phyloP scores from a whole-genome alignment of 2,888 invertebrate genomes.

The Rhingia rostrata region DNA sequence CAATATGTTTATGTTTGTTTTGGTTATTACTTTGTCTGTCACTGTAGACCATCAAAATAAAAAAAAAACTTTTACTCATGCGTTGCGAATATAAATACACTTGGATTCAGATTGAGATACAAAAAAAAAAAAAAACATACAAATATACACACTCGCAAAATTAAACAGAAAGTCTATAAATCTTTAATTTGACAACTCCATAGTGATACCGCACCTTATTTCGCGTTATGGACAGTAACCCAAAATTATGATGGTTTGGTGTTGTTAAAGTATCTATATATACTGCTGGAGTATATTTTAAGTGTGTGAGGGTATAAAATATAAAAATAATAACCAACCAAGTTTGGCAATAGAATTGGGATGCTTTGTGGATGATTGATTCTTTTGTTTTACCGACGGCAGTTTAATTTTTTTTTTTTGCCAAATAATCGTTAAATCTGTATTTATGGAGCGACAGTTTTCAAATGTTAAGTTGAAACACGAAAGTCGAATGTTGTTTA shows the following conservation, averaged over 20 bases:
- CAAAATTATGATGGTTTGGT: constrained; percentile 49
- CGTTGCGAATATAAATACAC: constrained; percentile 36
- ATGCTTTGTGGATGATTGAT: too few relatives aligned
- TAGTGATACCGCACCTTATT: constrained; percentile 39
- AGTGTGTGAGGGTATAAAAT: constrained; percentile 8
- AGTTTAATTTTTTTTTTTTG: not conserved
- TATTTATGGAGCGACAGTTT: too few relatives aligned
- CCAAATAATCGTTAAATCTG: too few relatives aligned
- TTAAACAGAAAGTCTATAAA: constrained; percentile 39
- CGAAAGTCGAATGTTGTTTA: too few relatives aligned
- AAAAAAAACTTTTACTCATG: not conserved
- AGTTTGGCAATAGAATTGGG: too few relatives aligned
- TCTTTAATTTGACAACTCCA: constrained; percentile 51
- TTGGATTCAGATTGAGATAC: constrained; percentile 7
- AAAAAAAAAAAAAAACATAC: not conserved
- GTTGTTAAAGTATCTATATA: constrained; percentile 3
- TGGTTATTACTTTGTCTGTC: not conserved
- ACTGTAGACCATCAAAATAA: constrained; percentile 7
- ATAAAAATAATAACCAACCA: not conserved
- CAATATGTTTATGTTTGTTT: constrained; percentile 28
- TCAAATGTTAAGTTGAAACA: too few relatives aligned
- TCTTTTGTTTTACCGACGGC: not conserved
- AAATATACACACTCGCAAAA: not conserved
- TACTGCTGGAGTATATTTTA: not conserved
- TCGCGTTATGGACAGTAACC: constrained; percentile 8